Evolutionary conservation across 2,797 vertebrate genomes (phyloP), one percentile per base, ranked within the genome.

Genomic region (Gymnothorax javanicus): DNA sequence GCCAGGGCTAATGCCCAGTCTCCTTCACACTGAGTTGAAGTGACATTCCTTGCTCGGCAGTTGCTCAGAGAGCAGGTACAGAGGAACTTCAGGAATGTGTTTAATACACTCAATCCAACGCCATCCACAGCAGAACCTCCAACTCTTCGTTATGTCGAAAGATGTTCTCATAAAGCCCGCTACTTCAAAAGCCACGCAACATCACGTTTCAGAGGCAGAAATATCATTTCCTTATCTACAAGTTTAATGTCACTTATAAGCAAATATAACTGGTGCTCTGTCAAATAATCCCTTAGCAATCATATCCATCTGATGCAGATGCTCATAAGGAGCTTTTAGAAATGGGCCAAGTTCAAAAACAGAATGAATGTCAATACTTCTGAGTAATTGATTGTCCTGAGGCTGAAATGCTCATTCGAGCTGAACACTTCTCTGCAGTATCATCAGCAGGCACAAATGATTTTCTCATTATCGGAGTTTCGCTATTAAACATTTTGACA

Each of bases 301-400:
- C 50, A 54, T 17, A 67, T 64, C 59, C 79, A 52, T 64, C 58
- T 73, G 59, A 71, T 33, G 83, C 52, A 71, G 59, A 17, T 67
- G 77, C 56, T 56, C 15, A 86, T 58, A 27, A 79, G 62, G 58
- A 86, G 13, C 59, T 83, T 83, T 69, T 50, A 43, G 57, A 86
- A 83, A 83, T 43, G 9, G 59, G 11, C 23, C 11, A 83, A 71
- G 83, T 73, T 67, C 13, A 73, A 83, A 82, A 87, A 87, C 64
- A n/a, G 75, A 17, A 59, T 83, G 56, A 59, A 23, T 60, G 25
- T 83, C n/a, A 59, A 75, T 59, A 27, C 57, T 60, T 83, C 82
- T 57, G n/a, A 83, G 57, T 25, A 27, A 83, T 33, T 3, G 12
- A 83, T 58, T 59, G 82, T 83, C 56, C 59, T 59, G 82, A 57